Conservation (phyloP, 2,797 vertebrate species). For the Netta rufina region DNA sequence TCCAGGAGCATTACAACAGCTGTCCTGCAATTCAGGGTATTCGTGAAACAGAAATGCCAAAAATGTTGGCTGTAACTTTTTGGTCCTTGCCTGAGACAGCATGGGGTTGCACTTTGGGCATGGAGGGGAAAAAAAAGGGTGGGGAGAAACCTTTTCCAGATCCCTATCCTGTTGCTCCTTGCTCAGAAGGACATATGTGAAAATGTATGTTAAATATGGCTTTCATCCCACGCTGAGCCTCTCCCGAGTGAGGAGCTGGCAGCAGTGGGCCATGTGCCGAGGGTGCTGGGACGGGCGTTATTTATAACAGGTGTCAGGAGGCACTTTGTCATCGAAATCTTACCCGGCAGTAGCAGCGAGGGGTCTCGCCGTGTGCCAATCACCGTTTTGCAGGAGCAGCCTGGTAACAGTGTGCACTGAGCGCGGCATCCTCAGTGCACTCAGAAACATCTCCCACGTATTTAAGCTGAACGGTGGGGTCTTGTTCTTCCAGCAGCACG, state of each 20-base stretch:
- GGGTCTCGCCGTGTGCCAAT: not conserved
- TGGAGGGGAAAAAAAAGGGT: not conserved
- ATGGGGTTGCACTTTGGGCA: not conserved
- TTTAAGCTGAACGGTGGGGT: not conserved
- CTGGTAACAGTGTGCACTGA: not conserved
- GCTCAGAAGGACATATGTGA: not conserved
- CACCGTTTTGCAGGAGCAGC: not conserved
- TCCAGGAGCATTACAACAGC: not conserved
- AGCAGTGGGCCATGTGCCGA: constrained; percentile 43
- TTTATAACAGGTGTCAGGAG: constrained; percentile 59
- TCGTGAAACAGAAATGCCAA: not conserved
- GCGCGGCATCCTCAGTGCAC: not conserved
- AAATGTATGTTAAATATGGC: constrained; percentile 46
- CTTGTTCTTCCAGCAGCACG: not conserved
- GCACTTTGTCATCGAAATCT: constrained; percentile 51
- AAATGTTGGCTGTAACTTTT: not conserved
- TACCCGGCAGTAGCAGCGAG: not conserved
- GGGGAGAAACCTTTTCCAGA: constrained; percentile 28
- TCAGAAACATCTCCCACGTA: not conserved
- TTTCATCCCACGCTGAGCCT: constrained; percentile 11
- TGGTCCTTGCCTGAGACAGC: not conserved
- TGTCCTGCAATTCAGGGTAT: not conserved
- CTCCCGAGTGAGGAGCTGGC: constrained; percentile 23
- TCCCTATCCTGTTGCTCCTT: not conserved
- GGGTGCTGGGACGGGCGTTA: constrained; percentile 48